Evolutionary conservation across 2,113 vertebrate species (phyloP).

Genomic region (Heptranchias perlo): DNA sequence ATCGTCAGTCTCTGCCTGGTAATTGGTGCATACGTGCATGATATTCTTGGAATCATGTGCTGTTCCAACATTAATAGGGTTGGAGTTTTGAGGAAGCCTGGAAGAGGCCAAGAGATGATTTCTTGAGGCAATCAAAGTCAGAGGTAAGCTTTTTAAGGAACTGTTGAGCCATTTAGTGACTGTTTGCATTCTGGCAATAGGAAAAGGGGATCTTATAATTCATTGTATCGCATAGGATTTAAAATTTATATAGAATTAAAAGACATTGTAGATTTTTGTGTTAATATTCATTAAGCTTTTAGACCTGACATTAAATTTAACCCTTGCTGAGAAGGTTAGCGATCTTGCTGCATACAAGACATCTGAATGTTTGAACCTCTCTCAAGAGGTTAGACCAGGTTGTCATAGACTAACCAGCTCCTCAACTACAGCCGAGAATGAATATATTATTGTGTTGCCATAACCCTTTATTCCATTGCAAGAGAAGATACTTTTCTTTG

Average conservation of each 20-base stretch:
- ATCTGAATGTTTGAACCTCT: too few relatives aligned
- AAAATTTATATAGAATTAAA: neutral
- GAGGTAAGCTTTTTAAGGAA: neutral
- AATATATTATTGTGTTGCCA: neutral
- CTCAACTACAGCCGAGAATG: too few relatives aligned
- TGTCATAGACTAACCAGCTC: too few relatives aligned
- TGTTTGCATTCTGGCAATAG: neutral
- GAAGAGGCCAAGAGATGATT: neutral
- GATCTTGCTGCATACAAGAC: too few relatives aligned
- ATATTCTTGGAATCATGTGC: neutral
- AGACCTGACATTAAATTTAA: neutral
- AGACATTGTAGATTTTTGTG: neutral
- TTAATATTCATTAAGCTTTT: neutral
- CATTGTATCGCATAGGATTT: neutral
- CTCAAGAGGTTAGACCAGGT: too few relatives aligned
- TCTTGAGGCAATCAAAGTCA: neutral
- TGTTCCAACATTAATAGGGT: neutral
- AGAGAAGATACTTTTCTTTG: too few relatives aligned
- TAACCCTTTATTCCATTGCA: neutral
- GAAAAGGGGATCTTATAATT: neutral
- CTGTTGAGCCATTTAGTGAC: neutral
- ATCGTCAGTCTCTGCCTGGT: neutral
- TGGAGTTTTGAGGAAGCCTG: neutral
- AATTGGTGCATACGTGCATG: neutral
- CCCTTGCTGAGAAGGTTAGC: neutral